Evolutionary conservation across 2,888 invertebrate genomes (phyloP), one percentile per base, ranked within the genome.

Genomic region (Anoplius nigerrimus): DNA sequence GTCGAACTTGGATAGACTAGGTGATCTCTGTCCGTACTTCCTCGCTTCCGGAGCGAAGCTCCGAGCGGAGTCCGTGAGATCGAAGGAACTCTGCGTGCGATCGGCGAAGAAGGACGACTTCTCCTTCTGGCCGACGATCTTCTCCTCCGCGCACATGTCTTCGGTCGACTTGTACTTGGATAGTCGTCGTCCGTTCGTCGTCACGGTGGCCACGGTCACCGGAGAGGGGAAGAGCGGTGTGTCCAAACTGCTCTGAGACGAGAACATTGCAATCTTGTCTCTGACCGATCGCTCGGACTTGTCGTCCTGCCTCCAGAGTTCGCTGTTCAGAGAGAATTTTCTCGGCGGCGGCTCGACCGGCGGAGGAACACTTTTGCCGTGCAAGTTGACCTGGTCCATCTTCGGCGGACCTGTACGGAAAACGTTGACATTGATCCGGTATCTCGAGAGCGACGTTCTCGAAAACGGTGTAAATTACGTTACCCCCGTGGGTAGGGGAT

Each of bases 201-300:
- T 79, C 34, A 88, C 86, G 71, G 90, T 89, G 16, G 90, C 82
- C 46, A 88, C 82, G 1, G 89, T 59, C 0, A 71, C 24, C 15
- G 77, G 13, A 16, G 67, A 74, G 1, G 86, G 86, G 61, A 85
- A 85, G 2, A 86, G 64, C 6, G 85, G 86, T 18, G 76, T 74
- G 27, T 86, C 86, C 0, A 84, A 65, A 11, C 75, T 85, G 22
- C 84, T 82, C 64, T 83, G 84, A 15, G 83, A 85, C 66, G 95
- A 95, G 89, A 96, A 96, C 94, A 95, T 95, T 66, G 95, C 95
- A 81, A 96, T 96, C 90, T 95, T 95, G 86, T 95, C 95, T 83
- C 94, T 93, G 63, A 96, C 95, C 82, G 95, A 95, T 76, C 93
- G 93, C 88, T 94, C 94, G 74, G 95, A 95, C 84, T 93, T 93